Evolutionary conservation across 2,797 vertebrate species (phyloP).

Genomic region (Hoplostethus atlanticus): DNA sequence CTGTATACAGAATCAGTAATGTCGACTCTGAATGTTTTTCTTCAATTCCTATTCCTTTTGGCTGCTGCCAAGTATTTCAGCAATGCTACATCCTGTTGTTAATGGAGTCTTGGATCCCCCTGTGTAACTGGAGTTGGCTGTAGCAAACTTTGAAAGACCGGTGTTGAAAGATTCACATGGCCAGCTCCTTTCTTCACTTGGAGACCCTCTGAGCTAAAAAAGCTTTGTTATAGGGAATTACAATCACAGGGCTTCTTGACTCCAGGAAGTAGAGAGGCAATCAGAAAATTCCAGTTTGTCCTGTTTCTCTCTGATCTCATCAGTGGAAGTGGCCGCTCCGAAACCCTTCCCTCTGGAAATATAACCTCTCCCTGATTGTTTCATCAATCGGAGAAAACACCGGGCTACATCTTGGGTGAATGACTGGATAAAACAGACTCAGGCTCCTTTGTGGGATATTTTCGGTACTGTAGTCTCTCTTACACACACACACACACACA

Average conservation of each 20-base stretch:
- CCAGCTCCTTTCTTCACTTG: constrained; percentile 19
- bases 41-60: background rate
- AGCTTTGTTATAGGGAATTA: constrained; percentile 42
- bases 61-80: constrained; percentile 11
- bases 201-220: constrained; percentile 8
- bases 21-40: background rate
- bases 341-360: constrained; percentile 57
- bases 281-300: constrained; percentile 53
- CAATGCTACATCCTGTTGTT: constrained; percentile 13
- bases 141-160: constrained; percentile 14
- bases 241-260: constrained; percentile 17
- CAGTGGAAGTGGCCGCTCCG: constrained; percentile 37
- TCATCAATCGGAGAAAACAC: constrained; percentile 53
- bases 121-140: constrained; percentile 19
- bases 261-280: constrained; percentile 40
- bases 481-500: constrained; percentile 25
- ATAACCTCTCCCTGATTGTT: constrained; percentile 53
- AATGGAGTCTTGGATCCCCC: constrained; percentile 6
- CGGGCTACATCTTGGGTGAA: constrained; percentile 34
- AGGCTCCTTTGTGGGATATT: constrained; percentile 20
- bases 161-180: constrained; percentile 8
- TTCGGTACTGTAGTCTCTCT: background rate
- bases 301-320: constrained; percentile 52
- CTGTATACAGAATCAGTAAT: too few relatives aligned
- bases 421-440: constrained; percentile 9